These are phyloP conservation scores for Malurus cyaneus DNA, from an alignment of 2,113 vertebrate species.

Conservation along the genomic window DNA sequence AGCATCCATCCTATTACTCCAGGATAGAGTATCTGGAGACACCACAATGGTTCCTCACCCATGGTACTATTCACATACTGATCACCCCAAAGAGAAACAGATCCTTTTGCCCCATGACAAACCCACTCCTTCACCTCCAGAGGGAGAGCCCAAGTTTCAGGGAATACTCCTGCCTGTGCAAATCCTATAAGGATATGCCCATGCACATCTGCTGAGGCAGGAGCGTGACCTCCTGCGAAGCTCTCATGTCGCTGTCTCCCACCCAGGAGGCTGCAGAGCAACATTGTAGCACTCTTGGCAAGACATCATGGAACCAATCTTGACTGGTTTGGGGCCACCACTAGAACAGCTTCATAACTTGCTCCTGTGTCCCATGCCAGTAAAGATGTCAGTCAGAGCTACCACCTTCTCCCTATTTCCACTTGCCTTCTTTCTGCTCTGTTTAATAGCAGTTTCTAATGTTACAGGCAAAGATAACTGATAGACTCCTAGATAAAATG, in stretches of 20 bases:
- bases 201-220: not conserved
- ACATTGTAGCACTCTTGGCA: not conserved
- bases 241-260: not conserved
- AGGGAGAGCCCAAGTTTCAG: not conserved
- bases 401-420: constrained; percentile 26
- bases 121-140: not conserved
- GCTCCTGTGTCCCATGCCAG: not conserved
- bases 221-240: not conserved
- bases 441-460: constrained; percentile 1
- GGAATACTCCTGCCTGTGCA: rapidly evolving
- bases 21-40: not conserved
- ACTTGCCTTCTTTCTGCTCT: not conserved
- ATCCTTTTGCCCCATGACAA: not conserved
- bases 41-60: rapidly evolving
- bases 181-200: not conserved
- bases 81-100: not conserved
- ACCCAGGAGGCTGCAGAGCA: not conserved
- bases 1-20: not conserved
- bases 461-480: not conserved
- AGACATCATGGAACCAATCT: not conserved
- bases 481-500: not conserved
- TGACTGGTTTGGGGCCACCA: not conserved
- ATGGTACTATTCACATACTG: rapidly evolving
- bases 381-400: constrained; percentile 36
- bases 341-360: not conserved